A percentile compares a stretch with the other conserved stretches of the same genome.
Conservation (phyloP, 2,797 vertebrate genomes). For the Peromyscus attwateri region DNA sequence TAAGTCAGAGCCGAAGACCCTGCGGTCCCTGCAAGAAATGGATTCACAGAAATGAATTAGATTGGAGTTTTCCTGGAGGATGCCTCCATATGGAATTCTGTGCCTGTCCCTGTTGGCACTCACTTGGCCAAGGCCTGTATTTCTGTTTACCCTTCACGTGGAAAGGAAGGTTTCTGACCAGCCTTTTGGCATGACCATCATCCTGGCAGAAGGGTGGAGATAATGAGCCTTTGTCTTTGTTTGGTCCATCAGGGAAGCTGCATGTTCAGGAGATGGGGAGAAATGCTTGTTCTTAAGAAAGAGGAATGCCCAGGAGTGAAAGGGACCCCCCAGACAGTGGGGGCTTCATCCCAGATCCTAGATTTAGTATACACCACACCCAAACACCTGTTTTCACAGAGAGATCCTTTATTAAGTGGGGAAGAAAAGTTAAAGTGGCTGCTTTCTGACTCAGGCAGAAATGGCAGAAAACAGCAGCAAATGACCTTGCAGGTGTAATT, state of each 20-base stretch:
- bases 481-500: too few species aligned
- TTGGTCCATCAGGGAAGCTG: background rate
- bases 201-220: background rate
- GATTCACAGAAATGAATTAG: background rate
- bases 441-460: too few species aligned
- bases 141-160: background rate
- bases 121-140: background rate
- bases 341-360: rapidly evolving
- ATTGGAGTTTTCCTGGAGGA: background rate
- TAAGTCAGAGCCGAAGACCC: background rate
- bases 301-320: background rate
- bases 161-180: background rate
- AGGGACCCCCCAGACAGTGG: too few species aligned
- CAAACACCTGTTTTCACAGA: too few species aligned
- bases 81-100: background rate
- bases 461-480: too few species aligned
- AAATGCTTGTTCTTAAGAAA: background rate
- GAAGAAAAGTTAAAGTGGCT: too few species aligned
- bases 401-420: too few species aligned
- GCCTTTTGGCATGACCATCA: background rate
- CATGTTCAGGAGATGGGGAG: background rate
- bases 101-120: background rate
- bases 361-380: too few species aligned
- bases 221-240: too few species aligned
- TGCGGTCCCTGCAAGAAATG: background rate